These are phyloP conservation scores for Cyclopterus lumpus DNA, from an alignment of 2,797 vertebrate genomes.

Conservation along the genomic window DNA sequence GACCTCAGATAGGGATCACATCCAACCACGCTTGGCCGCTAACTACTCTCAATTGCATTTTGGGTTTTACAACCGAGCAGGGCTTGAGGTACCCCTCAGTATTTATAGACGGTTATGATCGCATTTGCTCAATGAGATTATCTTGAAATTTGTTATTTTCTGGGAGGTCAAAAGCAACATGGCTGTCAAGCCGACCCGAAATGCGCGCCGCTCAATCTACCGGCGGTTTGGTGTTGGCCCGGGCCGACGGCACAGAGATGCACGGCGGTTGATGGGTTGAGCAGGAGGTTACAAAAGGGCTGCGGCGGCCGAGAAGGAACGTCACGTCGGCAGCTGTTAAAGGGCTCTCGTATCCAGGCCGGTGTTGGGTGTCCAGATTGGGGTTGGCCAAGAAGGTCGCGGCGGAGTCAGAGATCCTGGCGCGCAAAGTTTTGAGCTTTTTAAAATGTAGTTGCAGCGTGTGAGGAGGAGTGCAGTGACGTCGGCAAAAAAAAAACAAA, in stretches of 20 bases:
- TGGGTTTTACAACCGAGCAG: conserved; percentile 64
- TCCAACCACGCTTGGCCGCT: conserved; percentile 72
- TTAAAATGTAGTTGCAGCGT: background rate
- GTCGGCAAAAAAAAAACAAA: background rate
- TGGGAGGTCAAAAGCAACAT: conserved; percentile 60
- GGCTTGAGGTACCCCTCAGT: conserved; percentile 68
- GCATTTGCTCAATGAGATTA: conserved; percentile 77
- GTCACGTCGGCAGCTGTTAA: conserved; percentile 45
- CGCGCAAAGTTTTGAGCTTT: conserved; percentile 30
- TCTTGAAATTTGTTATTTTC: conserved; percentile 67
- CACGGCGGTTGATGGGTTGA: conserved; percentile 53
- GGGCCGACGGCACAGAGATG: conserved; percentile 49
- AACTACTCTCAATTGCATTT: conserved; percentile 72
- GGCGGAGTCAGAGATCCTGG: conserved; percentile 24
- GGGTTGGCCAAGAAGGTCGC: conserved; percentile 34
- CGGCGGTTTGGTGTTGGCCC: conserved; percentile 49
- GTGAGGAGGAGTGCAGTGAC: conserved; percentile 1
- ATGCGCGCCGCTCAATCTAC: conserved; percentile 49
- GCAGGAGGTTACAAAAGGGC: conserved; percentile 49
- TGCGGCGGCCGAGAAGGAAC: conserved; percentile 57
- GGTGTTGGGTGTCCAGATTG: conserved; percentile 28
- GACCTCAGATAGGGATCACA: conserved; percentile 76
- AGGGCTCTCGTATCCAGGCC: conserved; percentile 30
- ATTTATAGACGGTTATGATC: conserved; percentile 79
- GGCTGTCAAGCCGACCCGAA: conserved; percentile 45